These are phyloP conservation scores for Coccyzus lansbergi DNA, from an alignment of 2,797 vertebrate genomes.

Conservation along the genomic window DNA sequence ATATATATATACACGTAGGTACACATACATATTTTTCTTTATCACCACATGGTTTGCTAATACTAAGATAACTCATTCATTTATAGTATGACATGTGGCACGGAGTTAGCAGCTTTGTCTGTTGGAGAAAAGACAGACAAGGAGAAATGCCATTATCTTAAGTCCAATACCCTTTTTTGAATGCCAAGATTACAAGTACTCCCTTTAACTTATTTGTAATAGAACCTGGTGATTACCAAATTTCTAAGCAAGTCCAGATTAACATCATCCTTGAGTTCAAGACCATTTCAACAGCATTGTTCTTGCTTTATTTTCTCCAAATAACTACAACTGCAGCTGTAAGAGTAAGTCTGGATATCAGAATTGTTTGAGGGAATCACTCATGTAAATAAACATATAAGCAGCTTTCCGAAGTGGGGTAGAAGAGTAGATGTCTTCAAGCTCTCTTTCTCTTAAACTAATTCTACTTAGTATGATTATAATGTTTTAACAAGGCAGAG, in stretches of 20 bases:
- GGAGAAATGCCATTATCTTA: neutral
- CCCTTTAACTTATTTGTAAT: neutral
- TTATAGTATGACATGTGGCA: neutral
- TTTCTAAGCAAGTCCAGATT: neutral
- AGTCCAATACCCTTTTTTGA: neutral
- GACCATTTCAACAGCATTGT: neutral
- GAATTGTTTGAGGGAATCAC: neutral
- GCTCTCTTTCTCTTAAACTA: neutral
- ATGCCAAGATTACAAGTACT: neutral
- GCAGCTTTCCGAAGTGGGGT: neutral
- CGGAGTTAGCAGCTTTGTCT: neutral
- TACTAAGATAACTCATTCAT: rapidly evolving
- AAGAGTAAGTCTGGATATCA: neutral
- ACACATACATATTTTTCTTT: rapidly evolving
- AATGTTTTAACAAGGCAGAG: neutral
- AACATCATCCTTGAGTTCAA: neutral
- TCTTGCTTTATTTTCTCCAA: neutral
- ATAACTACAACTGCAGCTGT: neutral
- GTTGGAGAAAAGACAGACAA: neutral
- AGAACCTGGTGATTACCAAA: neutral
- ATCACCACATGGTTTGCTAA: neutral
- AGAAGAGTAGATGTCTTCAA: neutral
- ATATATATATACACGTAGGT: rapidly evolving
- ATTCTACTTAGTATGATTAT: neutral
- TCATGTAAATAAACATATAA: neutral